Evolutionary conservation across 2,797 vertebrate genomes (phyloP), one percentile per base, ranked within the genome.

Genomic region (Eutrigla gurnardus): DNA sequence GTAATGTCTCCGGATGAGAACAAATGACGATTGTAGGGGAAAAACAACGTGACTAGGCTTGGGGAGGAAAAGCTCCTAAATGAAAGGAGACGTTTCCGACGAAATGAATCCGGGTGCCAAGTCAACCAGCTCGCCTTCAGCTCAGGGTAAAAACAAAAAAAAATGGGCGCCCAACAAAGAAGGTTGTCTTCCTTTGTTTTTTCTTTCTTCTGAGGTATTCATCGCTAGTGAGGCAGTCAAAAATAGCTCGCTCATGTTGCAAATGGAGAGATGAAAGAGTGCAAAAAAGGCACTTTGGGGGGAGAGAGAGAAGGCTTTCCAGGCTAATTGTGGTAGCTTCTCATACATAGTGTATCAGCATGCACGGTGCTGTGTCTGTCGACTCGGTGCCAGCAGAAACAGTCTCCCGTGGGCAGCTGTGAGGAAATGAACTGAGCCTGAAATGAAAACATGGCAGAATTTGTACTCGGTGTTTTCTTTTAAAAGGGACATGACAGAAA

Each of bases 241-340:
- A 89, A 91, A 93, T 83, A 90, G 65, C 65, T 54, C 9, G 40
- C 70, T 85, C 65, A 45, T 77, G 71, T 72, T 75, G 71, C 63
- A 82, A 88, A 86, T 32, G 58, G 59, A 65, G 70, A 70, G 80
- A 88, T 79, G 76, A 90, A 86, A 88, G 80, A 33, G 57, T 61
- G 57, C 46, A 61, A 74, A 65, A 75, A 66, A 61, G 68, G 69
- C 65, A 78, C 85, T 84, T 85, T 7, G 40, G 62, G 40, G 62
- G 58, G 75, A 75, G 68, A 76, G 55, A 73, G 58, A 70, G 66
- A 45, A 82, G 67, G 55, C 72, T 87, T 84, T 84, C 64, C 62
- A 73, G 68, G 70, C 76, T 90, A 88, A 91, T 90, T 91, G 85
- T 78, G 65, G 63, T 70, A 66, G 65, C 60, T 81, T 63, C 75